Conservation (phyloP, 2,888 invertebrate genomes). For the Malthinus seriepunctatus region DNA sequence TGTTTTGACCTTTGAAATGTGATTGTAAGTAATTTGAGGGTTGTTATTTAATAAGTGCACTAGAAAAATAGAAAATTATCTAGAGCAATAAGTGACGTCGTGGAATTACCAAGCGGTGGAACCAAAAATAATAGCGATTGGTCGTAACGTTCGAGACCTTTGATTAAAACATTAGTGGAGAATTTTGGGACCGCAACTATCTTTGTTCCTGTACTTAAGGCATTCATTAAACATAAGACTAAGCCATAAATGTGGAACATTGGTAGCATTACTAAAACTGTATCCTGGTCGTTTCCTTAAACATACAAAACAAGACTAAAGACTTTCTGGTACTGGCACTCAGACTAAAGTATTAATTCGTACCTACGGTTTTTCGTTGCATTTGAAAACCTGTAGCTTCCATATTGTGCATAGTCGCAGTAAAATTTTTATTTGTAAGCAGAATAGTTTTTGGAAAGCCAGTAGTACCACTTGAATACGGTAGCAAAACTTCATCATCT, state of each 20-base stretch:
- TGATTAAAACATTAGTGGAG: constrained; percentile 31
- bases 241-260: constrained; percentile 61
- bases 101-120: constrained; percentile 58
- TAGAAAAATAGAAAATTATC: background rate
- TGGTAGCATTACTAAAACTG: constrained; percentile 52
- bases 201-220: constrained; percentile 52
- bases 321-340: background rate
- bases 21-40: constrained; percentile 52
- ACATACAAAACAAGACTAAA: constrained; percentile 5
- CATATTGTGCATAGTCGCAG: background rate
- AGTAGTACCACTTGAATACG: constrained; percentile 82
- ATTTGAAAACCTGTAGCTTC: background rate
- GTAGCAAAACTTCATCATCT: constrained; percentile 68
- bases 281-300: constrained; percentile 43
- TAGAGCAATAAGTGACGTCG: background rate
- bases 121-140: constrained; percentile 54
- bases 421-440: constrained; percentile 51
- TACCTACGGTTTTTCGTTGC: background rate
- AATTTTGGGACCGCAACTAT: constrained; percentile 53
- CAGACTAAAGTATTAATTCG: too few relatives aligned
- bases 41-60: constrained; percentile 26
- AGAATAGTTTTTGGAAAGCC: constrained; percentile 75
- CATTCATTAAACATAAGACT: constrained; percentile 50
- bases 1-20: constrained; percentile 52
- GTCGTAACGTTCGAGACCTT: constrained; percentile 32